Evolutionary conservation across 1,140 invertebrate species (phyloP), one percentile per base, ranked within the genome.

Genomic region (Drosophila insularis): DNA sequence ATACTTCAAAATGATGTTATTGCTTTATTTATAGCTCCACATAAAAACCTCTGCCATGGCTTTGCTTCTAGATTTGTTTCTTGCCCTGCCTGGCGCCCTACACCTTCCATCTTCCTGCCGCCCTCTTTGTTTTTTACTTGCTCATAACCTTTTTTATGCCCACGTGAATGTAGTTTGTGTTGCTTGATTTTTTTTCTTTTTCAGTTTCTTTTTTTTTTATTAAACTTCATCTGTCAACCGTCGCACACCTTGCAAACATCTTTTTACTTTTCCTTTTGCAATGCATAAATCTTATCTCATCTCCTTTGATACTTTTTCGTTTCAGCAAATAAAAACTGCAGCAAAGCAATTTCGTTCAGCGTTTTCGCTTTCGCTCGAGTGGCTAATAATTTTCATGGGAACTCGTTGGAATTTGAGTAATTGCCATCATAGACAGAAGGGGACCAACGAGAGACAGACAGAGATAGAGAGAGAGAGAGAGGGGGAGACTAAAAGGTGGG

Each of bases 1-100:
- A 87, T 87, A 87, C 84, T 87, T 87, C 82, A 87, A 87, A 87
- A 77, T 87, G 79, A 87, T 87, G 82, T 87, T 87, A 87, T 87
- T 89, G 84, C 82, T 87, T 87, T 87, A 87, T 87, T 87, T 89
- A 87, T 87, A 77, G 84, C 69, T 58, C 14, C 78, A 69, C 79
- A 89, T 82, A 87, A 87, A 78, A 86, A 81, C 53, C 55, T 53
- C 19, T 54, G 66, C n/a, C 64, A 76, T 77, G 59, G 63, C 71
- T 75, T 63, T 19, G 55, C 35, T 64, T 67, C 40, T 43, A 54
- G 43, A 23, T 14, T 58, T 63, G 55, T 58, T 50, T 50, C 43
- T 50, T 50, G 43, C 27, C 5, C 43, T 46, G 17, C 43, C 17
- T 19, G 7, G 3, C 43, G 17, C 43, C 43, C 8, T 2, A 2